A percentile compares a stretch with the other conserved stretches of the same genome.
These are phyloP conservation scores for Eurois occulta DNA, from an alignment of 2,888 invertebrate species.

Conservation along the genomic window DNA sequence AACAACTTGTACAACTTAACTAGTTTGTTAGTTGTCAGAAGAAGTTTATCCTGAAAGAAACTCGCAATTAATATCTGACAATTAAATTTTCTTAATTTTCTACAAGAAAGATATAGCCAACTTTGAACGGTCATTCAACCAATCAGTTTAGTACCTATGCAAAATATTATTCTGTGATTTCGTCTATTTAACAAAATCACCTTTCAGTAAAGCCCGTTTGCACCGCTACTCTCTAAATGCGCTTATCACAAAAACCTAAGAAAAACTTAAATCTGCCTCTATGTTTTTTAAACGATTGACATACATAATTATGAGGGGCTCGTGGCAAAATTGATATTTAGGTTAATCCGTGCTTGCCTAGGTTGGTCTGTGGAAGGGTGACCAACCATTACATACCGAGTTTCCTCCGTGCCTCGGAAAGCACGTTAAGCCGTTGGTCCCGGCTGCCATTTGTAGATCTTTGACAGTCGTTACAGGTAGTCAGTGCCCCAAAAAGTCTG, in stretches of 20 bases:
- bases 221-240: not conserved
- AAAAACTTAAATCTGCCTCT: not conserved
- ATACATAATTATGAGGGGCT: no score
- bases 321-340: no score
- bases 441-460: no score
- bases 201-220: not conserved
- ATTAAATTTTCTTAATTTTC: not conserved
- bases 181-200: not conserved
- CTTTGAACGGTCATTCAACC: not conserved
- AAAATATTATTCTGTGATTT: not conserved
- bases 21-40: no score
- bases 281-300: not conserved
- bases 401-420: no score
- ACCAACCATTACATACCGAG: no score
- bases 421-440: no score
- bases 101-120: not conserved
- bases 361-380: no score
- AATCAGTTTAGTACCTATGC: not conserved
- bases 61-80: not conserved
- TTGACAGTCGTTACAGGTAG: no score
- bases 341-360: no score
- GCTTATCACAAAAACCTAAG: not conserved
- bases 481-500: no score
- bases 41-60: not conserved
- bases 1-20: no score